A percentile compares a stretch with the other conserved stretches of the same genome.
Conservation (phyloP, 2,888 invertebrate genomes). For the Drosophila paramelanica region DNA sequence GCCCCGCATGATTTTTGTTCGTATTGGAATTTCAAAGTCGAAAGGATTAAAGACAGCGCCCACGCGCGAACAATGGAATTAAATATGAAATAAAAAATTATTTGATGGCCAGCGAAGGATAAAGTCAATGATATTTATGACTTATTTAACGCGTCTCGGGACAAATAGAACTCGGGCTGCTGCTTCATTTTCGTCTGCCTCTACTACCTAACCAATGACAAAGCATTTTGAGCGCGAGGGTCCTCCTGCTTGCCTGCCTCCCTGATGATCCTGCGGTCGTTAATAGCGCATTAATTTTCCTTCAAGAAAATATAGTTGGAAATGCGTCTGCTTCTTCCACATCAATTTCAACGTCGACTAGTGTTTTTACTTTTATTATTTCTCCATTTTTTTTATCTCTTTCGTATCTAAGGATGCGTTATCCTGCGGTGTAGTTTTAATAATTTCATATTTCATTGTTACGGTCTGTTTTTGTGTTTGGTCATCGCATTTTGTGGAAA, state of each 20-base stretch:
- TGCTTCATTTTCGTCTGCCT: constrained; percentile 4
- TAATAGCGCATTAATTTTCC: constrained; percentile 70
- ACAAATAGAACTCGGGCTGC: constrained; percentile 6
- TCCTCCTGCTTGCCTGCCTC: neutral
- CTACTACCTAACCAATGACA: constrained; percentile 61
- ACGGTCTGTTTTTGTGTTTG: constrained; percentile 65
- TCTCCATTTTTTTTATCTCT: constrained; percentile 38
- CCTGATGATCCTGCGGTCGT: constrained; percentile 70
- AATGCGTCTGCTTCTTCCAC: constrained; percentile 23
- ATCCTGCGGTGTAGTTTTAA: constrained; percentile 56
- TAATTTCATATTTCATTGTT: constrained; percentile 77
- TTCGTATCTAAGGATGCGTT: constrained; percentile 54
- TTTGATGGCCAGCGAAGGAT: constrained; percentile 69
- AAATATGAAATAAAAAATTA: constrained; percentile 63
- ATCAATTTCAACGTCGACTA: neutral
- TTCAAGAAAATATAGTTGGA: constrained; percentile 18
- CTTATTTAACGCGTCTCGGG: constrained; percentile 60
- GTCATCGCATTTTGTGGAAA: constrained; percentile 77
- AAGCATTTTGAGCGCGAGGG: constrained; percentile 55
- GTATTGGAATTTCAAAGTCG: constrained; percentile 5
- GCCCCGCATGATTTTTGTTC: constrained; percentile 64
- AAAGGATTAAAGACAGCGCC: constrained; percentile 67
- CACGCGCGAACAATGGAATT: constrained; percentile 62
- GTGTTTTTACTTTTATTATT: constrained; percentile 44
- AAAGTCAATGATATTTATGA: constrained; percentile 81